Evolutionary conservation across 2,113 vertebrate species (phyloP).

Genomic region (Rhabdornis inornatus): DNA sequence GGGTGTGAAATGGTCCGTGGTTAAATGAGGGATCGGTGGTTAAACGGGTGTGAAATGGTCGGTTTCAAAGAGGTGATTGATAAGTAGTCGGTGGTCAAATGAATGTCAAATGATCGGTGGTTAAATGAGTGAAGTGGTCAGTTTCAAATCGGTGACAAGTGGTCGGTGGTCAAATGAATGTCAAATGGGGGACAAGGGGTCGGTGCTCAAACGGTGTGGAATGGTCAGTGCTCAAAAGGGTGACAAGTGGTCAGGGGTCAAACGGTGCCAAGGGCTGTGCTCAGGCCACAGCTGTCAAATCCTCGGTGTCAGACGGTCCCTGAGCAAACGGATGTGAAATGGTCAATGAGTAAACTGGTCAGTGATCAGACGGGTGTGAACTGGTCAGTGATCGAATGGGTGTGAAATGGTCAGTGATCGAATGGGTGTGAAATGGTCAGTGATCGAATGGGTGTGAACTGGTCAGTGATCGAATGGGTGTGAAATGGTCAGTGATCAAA

Average conservation of each 20-base stretch:
- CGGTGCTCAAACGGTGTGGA: not conserved
- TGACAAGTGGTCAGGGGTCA: not conserved
- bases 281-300: not conserved
- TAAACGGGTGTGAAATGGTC: not conserved
- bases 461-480: not conserved
- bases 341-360: not conserved
- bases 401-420: not conserved
- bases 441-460: not conserved
- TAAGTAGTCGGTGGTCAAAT: too few species aligned
- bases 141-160: not conserved
- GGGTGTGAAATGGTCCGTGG: not conserved
- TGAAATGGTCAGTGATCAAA: not conserved
- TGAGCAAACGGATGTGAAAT: not conserved
- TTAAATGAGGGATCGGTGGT: not conserved
- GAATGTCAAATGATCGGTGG: not conserved
- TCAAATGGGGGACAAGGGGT: too few species aligned
- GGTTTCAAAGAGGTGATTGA: not conserved
- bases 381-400: not conserved
- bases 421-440: not conserved
- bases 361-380: not conserved
- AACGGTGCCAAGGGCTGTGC: not conserved
- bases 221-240: too few species aligned
- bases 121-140: not conserved
- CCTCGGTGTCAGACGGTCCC: not conserved
- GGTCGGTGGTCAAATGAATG: not conserved